Evolutionary conservation across 2,113 vertebrate genomes (phyloP).

Genomic region (Hemichromis elongatus): DNA sequence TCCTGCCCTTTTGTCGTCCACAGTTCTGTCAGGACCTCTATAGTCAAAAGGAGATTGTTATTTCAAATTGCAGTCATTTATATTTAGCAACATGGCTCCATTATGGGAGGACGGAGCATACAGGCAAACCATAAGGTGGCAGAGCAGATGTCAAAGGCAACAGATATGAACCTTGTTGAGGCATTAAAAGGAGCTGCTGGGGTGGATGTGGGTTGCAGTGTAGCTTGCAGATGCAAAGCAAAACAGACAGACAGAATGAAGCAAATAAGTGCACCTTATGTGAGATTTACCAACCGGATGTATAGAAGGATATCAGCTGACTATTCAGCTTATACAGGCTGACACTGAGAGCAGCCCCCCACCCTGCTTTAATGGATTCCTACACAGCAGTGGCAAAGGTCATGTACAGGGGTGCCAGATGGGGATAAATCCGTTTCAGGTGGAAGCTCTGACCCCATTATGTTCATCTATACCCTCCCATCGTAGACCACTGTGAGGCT

Average conservation of each 20-base stretch:
- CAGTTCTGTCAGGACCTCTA: neutral
- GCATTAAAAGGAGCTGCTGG: neutral
- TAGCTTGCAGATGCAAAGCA: neutral
- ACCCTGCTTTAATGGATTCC: constrained; percentile 8
- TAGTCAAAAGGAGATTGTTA: neutral
- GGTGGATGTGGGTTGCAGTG: neutral
- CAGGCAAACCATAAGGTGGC: neutral
- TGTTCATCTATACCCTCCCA: neutral
- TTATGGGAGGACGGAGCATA: neutral
- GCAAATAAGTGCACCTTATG: neutral
- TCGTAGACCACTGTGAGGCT: neutral
- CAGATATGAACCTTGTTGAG: neutral
- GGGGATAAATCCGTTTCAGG: constrained; percentile 26
- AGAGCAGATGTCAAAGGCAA: neutral
- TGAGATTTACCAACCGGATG: neutral
- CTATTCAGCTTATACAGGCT: neutral
- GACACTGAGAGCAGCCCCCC: neutral
- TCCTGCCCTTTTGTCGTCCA: neutral
- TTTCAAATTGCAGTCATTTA: neutral
- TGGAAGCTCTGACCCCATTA: constrained; percentile 1
- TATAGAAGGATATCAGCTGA: neutral
- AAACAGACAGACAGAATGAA: neutral
- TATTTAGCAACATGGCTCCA: fast-evolving
- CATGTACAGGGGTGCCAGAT: constrained; percentile 22
- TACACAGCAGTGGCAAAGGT: neutral